Evolutionary conservation across 2,113 vertebrate species (phyloP).

Genomic region (Fulica atra): DNA sequence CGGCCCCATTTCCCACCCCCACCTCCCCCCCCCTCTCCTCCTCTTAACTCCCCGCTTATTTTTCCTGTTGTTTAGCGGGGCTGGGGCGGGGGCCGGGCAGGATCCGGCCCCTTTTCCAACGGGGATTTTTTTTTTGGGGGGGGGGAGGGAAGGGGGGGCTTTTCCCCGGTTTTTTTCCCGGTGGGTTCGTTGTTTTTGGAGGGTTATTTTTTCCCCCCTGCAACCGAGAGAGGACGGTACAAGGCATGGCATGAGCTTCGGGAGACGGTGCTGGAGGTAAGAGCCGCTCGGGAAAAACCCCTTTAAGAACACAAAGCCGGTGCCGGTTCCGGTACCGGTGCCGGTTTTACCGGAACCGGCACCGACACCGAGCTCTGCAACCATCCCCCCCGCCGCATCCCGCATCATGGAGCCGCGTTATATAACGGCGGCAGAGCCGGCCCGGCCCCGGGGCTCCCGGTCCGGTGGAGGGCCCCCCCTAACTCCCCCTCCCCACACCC

Average conservation of each 20-base stretch:
- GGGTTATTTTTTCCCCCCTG: not conserved
- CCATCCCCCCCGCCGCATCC: not conserved
- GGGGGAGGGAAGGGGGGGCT: too few relatives aligned
- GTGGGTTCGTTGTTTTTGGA: not conserved
- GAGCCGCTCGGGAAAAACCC: slow-evolving; percentile 3
- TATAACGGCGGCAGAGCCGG: slow-evolving; percentile 32
- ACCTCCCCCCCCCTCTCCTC: not conserved
- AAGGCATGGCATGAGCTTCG: slow-evolving; percentile 53
- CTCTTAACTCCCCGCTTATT: not conserved
- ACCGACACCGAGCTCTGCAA: not conserved
- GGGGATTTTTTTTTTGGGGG: not conserved
- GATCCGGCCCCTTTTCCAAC: slow-evolving; percentile 8
- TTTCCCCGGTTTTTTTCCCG: not conserved
- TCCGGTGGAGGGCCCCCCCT: not conserved
- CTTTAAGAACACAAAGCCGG: slow-evolving; percentile 13
- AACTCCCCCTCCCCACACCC: not conserved
- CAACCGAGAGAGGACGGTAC: not conserved
- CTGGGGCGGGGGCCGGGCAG: slow-evolving; percentile 27
- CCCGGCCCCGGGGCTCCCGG: not conserved
- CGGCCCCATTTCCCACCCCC: not conserved
- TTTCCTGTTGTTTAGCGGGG: slow-evolving; percentile 24
- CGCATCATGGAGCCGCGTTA: slow-evolving; percentile 44
- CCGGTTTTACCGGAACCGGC: not conserved
- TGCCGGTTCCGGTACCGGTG: not conserved
- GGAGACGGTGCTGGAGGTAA: slow-evolving; percentile 67